These are phyloP conservation scores for Orchesella cincta DNA, from an alignment of 1,140 invertebrate genomes.

Conservation along the genomic window DNA sequence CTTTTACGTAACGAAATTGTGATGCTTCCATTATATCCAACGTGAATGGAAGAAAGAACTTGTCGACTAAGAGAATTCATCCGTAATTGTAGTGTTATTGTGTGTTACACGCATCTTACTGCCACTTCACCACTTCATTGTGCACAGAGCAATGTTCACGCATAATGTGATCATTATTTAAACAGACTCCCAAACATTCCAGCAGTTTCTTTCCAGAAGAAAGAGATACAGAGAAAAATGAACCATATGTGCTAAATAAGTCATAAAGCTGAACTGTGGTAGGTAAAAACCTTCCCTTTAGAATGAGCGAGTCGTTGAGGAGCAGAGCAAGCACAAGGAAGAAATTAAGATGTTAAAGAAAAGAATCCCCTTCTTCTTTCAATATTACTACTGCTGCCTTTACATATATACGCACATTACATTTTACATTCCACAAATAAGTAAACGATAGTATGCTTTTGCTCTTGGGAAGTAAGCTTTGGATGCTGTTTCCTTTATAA, in stretches of 20 bases:
- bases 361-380: background rate
- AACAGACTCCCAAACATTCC: background rate
- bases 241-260: constrained; percentile 9
- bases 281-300: background rate
- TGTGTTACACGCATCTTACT: background rate
- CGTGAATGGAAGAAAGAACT: too few species aligned
- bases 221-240: background rate
- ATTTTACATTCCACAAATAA: background rate
- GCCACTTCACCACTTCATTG: background rate
- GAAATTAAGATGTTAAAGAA: background rate
- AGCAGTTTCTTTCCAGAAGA: background rate
- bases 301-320: background rate
- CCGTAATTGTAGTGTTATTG: too few species aligned
- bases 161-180: background rate
- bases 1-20: too few species aligned
- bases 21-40: too few species aligned
- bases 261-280: constrained; percentile 11
- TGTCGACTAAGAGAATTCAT: background rate
- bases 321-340: background rate
- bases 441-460: background rate
- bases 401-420: background rate
- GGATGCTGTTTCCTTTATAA: background rate
- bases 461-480: background rate
- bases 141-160: background rate
- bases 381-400: background rate